A percentile compares a stretch with the other conserved stretches of the same genome.
Evolutionary conservation across 2,797 vertebrate genomes (phyloP).

Genomic region (Mormyrops attenuatus): DNA sequence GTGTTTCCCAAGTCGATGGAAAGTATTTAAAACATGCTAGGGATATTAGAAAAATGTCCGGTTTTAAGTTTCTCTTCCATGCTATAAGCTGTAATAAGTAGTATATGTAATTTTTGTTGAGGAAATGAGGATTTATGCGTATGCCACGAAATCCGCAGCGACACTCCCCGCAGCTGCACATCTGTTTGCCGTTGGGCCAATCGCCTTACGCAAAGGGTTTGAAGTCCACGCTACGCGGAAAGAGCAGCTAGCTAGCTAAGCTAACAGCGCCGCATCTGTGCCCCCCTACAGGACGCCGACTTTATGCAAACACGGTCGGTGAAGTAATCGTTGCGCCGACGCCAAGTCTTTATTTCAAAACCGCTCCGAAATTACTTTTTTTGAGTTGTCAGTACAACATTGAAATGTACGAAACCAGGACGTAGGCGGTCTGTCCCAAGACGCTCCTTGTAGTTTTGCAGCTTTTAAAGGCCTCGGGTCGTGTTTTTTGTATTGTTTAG

Average conservation of each 20-base stretch:
- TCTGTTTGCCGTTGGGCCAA: not conserved
- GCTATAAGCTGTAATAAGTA: not conserved
- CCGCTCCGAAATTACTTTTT: not conserved
- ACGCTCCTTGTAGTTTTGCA: not conserved
- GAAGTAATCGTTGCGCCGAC: slow-evolving; percentile 5
- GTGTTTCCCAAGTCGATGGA: not conserved
- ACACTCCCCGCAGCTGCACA: not conserved
- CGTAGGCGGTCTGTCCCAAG: not conserved
- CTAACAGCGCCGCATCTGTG: not conserved
- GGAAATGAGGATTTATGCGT: not conserved
- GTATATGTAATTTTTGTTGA: not conserved
- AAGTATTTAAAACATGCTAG: slow-evolving; percentile 1
- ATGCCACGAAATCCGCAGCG: not conserved
- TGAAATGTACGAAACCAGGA: not conserved
- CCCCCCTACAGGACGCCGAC: not conserved
- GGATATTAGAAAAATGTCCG: not conserved
- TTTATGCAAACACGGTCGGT: not conserved
- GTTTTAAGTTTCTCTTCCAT: not conserved
- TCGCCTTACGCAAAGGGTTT: not conserved
- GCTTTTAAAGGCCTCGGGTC: not conserved
- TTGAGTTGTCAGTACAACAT: not conserved
- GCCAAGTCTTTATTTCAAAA: not conserved
- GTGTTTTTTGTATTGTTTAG: not conserved
- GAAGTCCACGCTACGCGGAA: not conserved
- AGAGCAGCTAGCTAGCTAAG: not conserved